Percentiles rank a stretch among this genome's conserved stretches.
These are phyloP conservation scores for Myiozetetes cayanensis DNA, from an alignment of 2,113 vertebrate species.

Conservation along the genomic window DNA sequence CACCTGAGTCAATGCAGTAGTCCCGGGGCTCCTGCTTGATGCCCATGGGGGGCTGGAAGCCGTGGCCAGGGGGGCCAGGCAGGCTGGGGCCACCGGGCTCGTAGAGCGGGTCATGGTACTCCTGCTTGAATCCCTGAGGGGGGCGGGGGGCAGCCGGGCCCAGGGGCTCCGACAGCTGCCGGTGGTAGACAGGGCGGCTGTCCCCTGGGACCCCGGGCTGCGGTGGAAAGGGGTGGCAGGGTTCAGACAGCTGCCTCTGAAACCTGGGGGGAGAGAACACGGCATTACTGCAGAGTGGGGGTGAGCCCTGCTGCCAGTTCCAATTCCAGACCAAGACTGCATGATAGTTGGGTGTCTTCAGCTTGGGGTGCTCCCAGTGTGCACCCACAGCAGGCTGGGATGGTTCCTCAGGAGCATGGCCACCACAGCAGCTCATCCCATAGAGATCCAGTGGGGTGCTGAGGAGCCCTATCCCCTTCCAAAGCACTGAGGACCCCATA, in stretches of 20 bases:
- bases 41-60: conserved; percentile 87
- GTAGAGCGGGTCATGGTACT: conserved; percentile 88
- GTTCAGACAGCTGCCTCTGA: conserved; percentile 94
- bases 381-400: background rate
- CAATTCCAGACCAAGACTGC: accelerated
- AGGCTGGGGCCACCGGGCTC: conserved; percentile 83
- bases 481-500: accelerated
- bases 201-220: conserved; percentile 80
- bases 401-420: accelerated
- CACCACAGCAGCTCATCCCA: accelerated
- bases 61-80: conserved; percentile 71
- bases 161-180: conserved; percentile 92
- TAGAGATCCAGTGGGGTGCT: accelerated
- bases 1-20: conserved; percentile 96
- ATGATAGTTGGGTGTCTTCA: accelerated
- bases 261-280: conserved; percentile 73
- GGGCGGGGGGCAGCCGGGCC: conserved; percentile 76
- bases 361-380: background rate
- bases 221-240: conserved; percentile 81
- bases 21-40: conserved; percentile 96
- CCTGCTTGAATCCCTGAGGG: conserved; percentile 92
- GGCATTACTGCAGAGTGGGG: accelerated
- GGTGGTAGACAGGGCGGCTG: conserved; percentile 86
- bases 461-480: background rate
- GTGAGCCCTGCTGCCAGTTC: accelerated